Conservation (phyloP, 2,797 vertebrate genomes). For the Benthosema pterotum region DNA sequence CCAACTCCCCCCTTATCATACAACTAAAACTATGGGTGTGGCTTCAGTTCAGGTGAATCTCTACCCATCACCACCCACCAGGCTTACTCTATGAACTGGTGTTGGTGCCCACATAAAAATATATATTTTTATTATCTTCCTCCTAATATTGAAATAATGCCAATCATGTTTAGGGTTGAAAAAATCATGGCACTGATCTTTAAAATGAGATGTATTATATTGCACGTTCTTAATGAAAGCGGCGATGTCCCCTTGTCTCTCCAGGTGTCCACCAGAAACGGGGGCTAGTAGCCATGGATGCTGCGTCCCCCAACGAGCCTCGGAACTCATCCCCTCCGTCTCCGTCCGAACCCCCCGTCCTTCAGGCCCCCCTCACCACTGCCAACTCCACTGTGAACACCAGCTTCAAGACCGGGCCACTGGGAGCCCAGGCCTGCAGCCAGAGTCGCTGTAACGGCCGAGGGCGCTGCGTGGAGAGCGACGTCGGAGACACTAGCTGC, state of each 20-base stretch:
- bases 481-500: constrained; percentile 63
- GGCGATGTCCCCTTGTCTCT: not conserved
- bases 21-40: no score
- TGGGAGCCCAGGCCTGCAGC: constrained; percentile 61
- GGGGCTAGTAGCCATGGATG: constrained; percentile 1
- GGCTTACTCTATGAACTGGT: no score
- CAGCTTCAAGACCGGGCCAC: constrained; percentile 22
- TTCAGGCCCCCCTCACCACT: not conserved
- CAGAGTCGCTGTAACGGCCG: constrained; percentile 75
- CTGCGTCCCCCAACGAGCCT: constrained; percentile 3
- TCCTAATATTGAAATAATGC: no score
- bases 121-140: no score
- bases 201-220: no score
- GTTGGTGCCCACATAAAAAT: no score
- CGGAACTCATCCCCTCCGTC: not conserved
- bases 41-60: no score
- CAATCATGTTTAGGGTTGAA: no score
- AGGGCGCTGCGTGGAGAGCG: constrained; percentile 73
- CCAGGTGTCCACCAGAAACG: constrained; percentile 55
- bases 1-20: no score
- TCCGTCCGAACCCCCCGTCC: not conserved
- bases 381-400: constrained; percentile 18
- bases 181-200: no score
- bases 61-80: no score
- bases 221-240: not conserved